Base-by-base conservation (phyloP, 2,888 invertebrate species). In the Zygogramma bicolorata region DNA sequence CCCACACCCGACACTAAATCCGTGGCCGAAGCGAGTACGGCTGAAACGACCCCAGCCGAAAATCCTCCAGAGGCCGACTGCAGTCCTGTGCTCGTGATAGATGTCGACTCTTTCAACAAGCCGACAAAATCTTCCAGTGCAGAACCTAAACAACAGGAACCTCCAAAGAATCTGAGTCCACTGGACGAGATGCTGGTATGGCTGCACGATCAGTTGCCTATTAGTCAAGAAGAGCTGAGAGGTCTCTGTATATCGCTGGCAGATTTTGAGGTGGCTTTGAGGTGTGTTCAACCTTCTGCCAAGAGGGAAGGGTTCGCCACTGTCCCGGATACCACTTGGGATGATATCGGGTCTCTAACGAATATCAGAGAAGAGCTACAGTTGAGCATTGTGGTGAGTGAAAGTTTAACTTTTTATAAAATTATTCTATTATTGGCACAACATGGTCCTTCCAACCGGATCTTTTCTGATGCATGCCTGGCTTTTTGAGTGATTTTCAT, bases 301-400 rank as follows among this genome's bases (percentile, higher is more conserved):
- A 98, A 97, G 82, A 90, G 98, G 79, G 99, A 99, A 89, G 99
- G 99, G 62, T 98, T 99, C 87, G 96, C 96, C 1, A 98, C 98
- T 0, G 97, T 99, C 13, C 99, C 99, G 1, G 97, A 97, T 88
- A 96, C 97, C 0, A 96, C 96, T 1, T 99, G 99, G 99, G 93
- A 96, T 42, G 97, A 99, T 88, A 92, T 99, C 77, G 99, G 99
- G 0, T 98, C 98, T 0, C 87, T 99, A 63, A 90, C 90, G 63
- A 92, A 95, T 84, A 94, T 99, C 57, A 90, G 98, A 66, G 93
- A 96, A 83, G 97, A 98, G 83, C 88, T 99, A 38, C 94, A 97
- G 85, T 89, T 97, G 87, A 94, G 97, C 57, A 97, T 99, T 76
- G 88, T 98, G 87, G 93, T 93, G 84, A 87, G 86, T 46, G 0